Evolutionary conservation across 2,888 invertebrate genomes (phyloP).

Genomic region (Tetanocera ferruginea): DNA sequence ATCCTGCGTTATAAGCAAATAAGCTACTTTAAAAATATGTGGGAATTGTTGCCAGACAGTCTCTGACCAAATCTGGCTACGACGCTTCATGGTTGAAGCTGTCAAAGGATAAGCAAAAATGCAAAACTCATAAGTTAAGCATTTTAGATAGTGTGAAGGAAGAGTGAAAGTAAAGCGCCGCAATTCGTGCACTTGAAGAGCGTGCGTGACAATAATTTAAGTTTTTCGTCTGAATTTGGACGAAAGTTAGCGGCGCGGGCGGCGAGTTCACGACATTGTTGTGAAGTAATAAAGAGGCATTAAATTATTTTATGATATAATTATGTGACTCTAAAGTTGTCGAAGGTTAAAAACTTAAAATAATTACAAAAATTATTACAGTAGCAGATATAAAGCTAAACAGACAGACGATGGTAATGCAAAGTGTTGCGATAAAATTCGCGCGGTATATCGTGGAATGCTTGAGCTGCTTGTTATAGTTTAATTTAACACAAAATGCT

Average conservation of each 20-base stretch:
- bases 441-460: too few relatives aligned
- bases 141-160: conserved; percentile 3
- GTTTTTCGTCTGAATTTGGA: background rate
- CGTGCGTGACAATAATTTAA: background rate
- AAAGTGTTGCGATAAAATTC: too few relatives aligned
- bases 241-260: too few relatives aligned
- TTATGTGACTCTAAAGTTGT: background rate
- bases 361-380: background rate
- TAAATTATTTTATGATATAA: conserved; percentile 19
- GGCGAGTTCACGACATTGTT: too few relatives aligned
- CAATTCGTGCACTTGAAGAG: background rate
- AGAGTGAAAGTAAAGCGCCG: conserved; percentile 22
- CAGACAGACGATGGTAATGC: too few relatives aligned
- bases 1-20: conserved; percentile 20
- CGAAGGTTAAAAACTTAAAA: background rate
- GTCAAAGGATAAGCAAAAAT: too few relatives aligned
- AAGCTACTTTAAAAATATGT: background rate
- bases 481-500: too few relatives aligned
- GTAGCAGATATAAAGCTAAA: too few relatives aligned
- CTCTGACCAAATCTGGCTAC: background rate
- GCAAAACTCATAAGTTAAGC: too few relatives aligned
- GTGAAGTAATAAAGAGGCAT: conserved; percentile 4
- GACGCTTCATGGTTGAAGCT: too few relatives aligned
- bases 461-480: too few relatives aligned
- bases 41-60: background rate